Conservation (phyloP, 2,113 vertebrate genomes). For the Muscicapa adusta region DNA sequence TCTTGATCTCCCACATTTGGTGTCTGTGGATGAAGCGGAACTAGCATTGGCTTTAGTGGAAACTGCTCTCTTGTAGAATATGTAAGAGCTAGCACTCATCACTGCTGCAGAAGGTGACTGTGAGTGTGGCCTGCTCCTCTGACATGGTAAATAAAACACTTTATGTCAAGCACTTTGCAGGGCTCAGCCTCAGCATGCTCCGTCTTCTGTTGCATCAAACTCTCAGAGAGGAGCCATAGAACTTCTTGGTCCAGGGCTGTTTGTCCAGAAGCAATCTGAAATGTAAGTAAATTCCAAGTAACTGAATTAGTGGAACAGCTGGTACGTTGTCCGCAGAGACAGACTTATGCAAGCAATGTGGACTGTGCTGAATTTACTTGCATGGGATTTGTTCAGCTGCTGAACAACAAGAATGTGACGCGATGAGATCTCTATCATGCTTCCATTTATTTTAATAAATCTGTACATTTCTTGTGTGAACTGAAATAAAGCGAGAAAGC, state of each 20-base stretch:
- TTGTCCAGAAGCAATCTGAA: slow-evolving; percentile 7
- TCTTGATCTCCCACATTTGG: not conserved
- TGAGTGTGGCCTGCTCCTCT: not conserved
- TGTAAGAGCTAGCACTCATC: not conserved
- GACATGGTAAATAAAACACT: not conserved
- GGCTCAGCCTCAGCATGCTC: not conserved
- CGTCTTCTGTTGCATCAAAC: not conserved
- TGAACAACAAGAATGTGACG: not conserved
- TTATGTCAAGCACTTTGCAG: not conserved
- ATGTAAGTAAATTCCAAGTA: not conserved
- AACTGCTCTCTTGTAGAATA: not conserved
- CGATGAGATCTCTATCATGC: not conserved
- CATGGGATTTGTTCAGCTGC: not conserved
- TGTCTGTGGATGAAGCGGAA: not conserved
- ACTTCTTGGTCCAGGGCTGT: not conserved
- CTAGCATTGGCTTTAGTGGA: not conserved
- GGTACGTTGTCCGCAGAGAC: not conserved
- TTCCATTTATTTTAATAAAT: not conserved
- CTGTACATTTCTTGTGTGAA: not conserved
- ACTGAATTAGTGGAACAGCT: not conserved
- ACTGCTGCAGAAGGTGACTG: not conserved
- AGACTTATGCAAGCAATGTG: not conserved
- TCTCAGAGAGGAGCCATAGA: not conserved
- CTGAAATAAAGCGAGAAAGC: not conserved
- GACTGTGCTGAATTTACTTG: not conserved